Evolutionary conservation across 2,113 vertebrate genomes (phyloP).

Genomic region (Prionailurus bengalensis): DNA sequence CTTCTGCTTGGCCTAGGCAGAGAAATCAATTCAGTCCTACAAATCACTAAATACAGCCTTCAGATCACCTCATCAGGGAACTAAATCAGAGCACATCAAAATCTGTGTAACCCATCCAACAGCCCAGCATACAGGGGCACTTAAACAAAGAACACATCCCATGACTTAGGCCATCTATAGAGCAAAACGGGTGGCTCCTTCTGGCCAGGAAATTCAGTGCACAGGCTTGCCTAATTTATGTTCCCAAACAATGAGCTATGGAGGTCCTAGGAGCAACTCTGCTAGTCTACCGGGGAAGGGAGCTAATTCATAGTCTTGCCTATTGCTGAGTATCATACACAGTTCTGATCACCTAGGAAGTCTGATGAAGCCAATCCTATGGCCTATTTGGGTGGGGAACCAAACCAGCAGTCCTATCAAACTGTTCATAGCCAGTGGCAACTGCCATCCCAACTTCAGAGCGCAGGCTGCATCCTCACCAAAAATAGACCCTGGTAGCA

Average conservation of each 20-base stretch:
- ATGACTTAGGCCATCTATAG: not conserved
- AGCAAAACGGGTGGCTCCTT: not conserved
- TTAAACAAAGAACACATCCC: not conserved
- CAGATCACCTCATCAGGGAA: not conserved
- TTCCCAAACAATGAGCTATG: not conserved
- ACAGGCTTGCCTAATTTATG: not conserved
- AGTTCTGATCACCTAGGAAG: not conserved
- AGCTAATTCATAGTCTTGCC: not conserved
- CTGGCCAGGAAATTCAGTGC: not conserved
- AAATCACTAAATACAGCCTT: not conserved
- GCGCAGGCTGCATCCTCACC: not conserved
- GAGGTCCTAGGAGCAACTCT: too few relatives aligned
- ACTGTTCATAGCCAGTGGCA: not conserved
- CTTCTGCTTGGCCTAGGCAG: not conserved
- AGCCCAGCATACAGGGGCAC: not conserved
- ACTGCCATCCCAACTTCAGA: not conserved
- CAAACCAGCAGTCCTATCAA: not conserved
- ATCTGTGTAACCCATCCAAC: not conserved
- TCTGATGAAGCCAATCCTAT: not conserved
- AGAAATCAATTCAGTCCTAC: not conserved
- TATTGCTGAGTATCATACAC: not conserved
- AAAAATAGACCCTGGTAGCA: not conserved
- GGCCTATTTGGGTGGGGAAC: not conserved
- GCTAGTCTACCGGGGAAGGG: not conserved
- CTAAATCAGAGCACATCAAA: not conserved